Base-by-base conservation (phyloP, 1,140 invertebrate species). In the Centruroides sculpturatus region DNA sequence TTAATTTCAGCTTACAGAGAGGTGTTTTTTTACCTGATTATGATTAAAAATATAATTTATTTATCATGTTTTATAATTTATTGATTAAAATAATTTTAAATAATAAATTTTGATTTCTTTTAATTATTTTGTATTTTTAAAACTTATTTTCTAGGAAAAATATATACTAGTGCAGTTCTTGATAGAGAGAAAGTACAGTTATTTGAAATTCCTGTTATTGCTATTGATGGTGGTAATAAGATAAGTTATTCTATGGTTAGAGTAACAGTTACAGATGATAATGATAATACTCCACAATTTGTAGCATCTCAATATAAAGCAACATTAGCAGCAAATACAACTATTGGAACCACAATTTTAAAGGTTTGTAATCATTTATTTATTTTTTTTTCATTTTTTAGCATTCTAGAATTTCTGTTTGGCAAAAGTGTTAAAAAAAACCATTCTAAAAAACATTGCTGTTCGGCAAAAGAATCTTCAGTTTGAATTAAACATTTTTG, bases 311-410 rank as follows among this genome's bases (percentile, higher is more conserved):
- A 91, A 72, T 92, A 91, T 69, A 86, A 86, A 73, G 81, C 80
- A 4, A 82, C 83, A 47, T 82, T 88, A 54, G 79, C 80, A 62
- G 74, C 77, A 35, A 85, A 86, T 72, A 72, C 79, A 23, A 78
- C 77, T 3, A 67, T 81, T 5, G 81, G 80, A 68, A 76, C 80
- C 64, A 77, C 81, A 10, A 82, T 92, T 69, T 69, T 88, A 23
- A 81, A 80, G 66, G 83, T 90, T 68, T 73, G 83, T 89, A 67
- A 11, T 87, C n/a, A n/a, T n/a, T n/a, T 75, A 77, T 86, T 9
- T 86, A 87, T 71, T 87, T 92, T 76, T 84, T 93, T 68, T n/a
- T n/a, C n/a, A n/a, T n/a, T n/a, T n/a, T 94, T 93, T 75, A 83
- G 93, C 36, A 80, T 86, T 57, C 90, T n/a, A n/a, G n/a, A n/a